A percentile compares a stretch with the other conserved stretches of the same genome.
phyloP scores from a whole-genome alignment of 2,888 invertebrate species.

The Tachystola acroxantha region DNA sequence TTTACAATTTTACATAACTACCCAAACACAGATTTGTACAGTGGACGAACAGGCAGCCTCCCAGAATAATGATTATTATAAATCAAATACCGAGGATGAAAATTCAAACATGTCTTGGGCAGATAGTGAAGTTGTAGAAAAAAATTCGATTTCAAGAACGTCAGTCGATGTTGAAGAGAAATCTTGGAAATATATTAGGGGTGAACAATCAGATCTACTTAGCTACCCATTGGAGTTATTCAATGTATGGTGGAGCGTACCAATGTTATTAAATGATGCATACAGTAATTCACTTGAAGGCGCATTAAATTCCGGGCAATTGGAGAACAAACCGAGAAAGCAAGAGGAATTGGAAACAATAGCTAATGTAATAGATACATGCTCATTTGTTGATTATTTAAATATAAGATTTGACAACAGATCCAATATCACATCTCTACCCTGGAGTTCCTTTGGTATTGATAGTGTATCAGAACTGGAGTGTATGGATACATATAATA shows the following conservation, averaged over 20 bases:
- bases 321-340: constrained; percentile 8
- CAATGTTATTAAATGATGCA: constrained; percentile 29
- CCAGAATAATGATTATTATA: constrained; percentile 31
- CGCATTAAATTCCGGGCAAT: constrained; percentile 17
- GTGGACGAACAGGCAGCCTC: constrained; percentile 21
- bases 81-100: constrained; percentile 47
- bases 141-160: constrained; percentile 12
- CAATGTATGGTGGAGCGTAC: constrained; percentile 61
- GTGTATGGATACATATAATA: constrained; percentile 38
- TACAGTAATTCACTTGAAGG: constrained; percentile 21
- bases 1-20: constrained; percentile 84
- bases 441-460: constrained; percentile 46
- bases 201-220: constrained; percentile 24
- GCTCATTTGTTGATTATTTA: constrained; percentile 59
- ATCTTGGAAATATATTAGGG: constrained; percentile 30
- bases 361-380: constrained; percentile 43
- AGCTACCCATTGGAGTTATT: constrained; percentile 32
- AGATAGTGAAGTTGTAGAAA: constrained; percentile 35
- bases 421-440: constrained; percentile 34
- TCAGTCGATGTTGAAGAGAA: constrained; percentile 17
- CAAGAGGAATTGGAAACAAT: constrained; percentile 32
- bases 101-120: constrained; percentile 59
- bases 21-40: constrained; percentile 28
- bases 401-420: constrained; percentile 20
- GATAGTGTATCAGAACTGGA: constrained; percentile 58